Evolutionary conservation across 2,797 vertebrate genomes (phyloP).

Genomic region (Cichlasoma orientale): DNA sequence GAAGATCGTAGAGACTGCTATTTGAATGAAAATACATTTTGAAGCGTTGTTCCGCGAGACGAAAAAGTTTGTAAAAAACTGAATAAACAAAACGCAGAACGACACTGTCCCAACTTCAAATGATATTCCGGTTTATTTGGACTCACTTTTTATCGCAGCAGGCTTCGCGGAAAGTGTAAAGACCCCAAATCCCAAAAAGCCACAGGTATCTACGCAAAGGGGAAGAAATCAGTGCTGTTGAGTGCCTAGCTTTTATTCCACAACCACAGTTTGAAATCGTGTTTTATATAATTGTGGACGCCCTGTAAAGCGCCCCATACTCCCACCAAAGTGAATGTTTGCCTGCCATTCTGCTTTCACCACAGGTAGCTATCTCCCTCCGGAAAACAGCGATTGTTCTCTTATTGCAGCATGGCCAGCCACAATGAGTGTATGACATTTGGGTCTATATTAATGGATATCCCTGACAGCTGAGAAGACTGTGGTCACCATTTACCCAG

Average conservation of each 20-base stretch:
- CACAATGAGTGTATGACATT: constrained; percentile 57
- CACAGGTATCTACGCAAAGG: constrained; percentile 86
- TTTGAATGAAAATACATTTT: constrained; percentile 8
- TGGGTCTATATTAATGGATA: constrained; percentile 74
- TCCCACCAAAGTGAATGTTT: constrained; percentile 52
- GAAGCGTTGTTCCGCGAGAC: background rate
- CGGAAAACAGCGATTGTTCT: constrained; percentile 68
- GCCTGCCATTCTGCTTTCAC: constrained; percentile 76
- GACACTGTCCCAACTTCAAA: constrained; percentile 20
- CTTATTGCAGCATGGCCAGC: constrained; percentile 54
- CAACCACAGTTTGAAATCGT: constrained; percentile 81
- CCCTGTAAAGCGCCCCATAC: constrained; percentile 59
- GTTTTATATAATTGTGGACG: constrained; percentile 55
- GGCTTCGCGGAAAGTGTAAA: constrained; percentile 74
- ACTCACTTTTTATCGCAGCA: constrained; percentile 34
- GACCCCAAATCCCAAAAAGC: constrained; percentile 81
- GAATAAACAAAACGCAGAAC: background rate
- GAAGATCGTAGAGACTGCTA: background rate
- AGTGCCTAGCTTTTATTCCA: constrained; percentile 82
- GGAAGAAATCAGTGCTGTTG: constrained; percentile 77
- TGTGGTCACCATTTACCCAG: constrained; percentile 66
- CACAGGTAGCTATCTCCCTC: constrained; percentile 81
- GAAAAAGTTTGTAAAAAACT: background rate
- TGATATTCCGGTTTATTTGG: constrained; percentile 1
- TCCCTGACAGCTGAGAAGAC: constrained; percentile 61